Base-by-base conservation (phyloP, 2,888 invertebrate genomes). In the Spisula solida region DNA sequence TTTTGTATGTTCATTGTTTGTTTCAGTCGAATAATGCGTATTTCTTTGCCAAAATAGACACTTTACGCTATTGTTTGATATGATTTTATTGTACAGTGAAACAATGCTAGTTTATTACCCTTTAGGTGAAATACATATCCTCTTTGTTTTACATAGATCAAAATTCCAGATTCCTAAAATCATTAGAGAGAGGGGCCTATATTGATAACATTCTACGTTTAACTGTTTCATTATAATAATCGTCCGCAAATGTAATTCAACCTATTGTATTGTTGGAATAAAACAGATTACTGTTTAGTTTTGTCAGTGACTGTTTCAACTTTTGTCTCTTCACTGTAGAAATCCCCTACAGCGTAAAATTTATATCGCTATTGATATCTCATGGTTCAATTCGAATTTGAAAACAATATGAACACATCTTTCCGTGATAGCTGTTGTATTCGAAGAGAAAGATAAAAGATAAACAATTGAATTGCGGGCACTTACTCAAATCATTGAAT, bases 281-380 rank as follows among this genome's bases (percentile, higher is more conserved):
- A 41, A 48, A 81, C 56, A 81, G 91, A 91, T 91, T 87, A 89
- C 86, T 87, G 81, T 89, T 91, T 88, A 82, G 89, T 89, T 90
- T 86, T 83, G 89, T 81, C 85, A 80, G 86, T 87, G 91, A 90
- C 87, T 92, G 85, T 90, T 88, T 90, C 88, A 87, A 90, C 88
- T 86, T 85, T 82, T 88, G 86, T 86, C 82, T 88, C 91, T 90
- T 41, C 92, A 87, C 90, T 92, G 82, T 48, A 92, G 87, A 88
- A 88, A 86, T 90, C 92, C 89, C 92, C 92, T 88, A 90, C 92
- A 85, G 92, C 88, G 92, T 90, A 86, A 89, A 86, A 87, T 92
- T 92, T 92, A 88, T 88, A 91, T 87, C 83, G 87, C 83, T 79
- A 81, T 86, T 85, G 75, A 85, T 86, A 87, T 85, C 85, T 60